Base-by-base conservation (phyloP, 2,113 vertebrate genomes). In the Sebastes schlegelii region DNA sequence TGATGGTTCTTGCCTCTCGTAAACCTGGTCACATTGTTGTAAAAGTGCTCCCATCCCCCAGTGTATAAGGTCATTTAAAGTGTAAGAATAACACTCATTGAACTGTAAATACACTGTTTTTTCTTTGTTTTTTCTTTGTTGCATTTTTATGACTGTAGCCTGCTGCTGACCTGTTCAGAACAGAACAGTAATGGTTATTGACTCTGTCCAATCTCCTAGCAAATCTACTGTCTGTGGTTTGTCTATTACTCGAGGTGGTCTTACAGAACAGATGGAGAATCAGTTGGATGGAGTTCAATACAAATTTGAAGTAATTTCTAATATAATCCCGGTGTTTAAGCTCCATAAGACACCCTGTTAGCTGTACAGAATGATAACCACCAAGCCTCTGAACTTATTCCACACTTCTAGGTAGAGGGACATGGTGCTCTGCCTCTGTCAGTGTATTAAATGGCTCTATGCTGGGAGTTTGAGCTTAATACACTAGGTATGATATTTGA, bases 131-230 rank as follows among this genome's bases (percentile, higher is more conserved):
- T 34, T 34, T 34, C 34, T 34, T 34, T 34, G 34, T 34, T 34
- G 34, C 34, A 34, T 34, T 34, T 34, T 34, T 34, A 34, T 34
- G 34, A 16, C 43, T 26, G 60, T 63, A 48, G 48, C 40, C 16
- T 62, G 34, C 57, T 66, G 84, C 57, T 79, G 67, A 80, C 68
- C 45, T 80, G 8, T 62, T 77, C 23, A 76, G 58, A 34, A 34
- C 13, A 10, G n/a, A 58, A 58, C 58, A 54, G 45, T 73, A 54
- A 60, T 66, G 42, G 66, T 68, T 86, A 23, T 77, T 65, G 52
- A 79, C 48, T 69, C 11, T 46, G 21, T 76, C 40, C 52, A 72
- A 23, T 72, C 42, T 73, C 21, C 12, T 19, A 17, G 54, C 48
- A 62, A 66, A 74, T 70, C 66, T 54, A 14, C 21, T 52, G 40